Evolutionary conservation across 2,888 invertebrate species (phyloP).

Genomic region (Dasypogon diadema): DNA sequence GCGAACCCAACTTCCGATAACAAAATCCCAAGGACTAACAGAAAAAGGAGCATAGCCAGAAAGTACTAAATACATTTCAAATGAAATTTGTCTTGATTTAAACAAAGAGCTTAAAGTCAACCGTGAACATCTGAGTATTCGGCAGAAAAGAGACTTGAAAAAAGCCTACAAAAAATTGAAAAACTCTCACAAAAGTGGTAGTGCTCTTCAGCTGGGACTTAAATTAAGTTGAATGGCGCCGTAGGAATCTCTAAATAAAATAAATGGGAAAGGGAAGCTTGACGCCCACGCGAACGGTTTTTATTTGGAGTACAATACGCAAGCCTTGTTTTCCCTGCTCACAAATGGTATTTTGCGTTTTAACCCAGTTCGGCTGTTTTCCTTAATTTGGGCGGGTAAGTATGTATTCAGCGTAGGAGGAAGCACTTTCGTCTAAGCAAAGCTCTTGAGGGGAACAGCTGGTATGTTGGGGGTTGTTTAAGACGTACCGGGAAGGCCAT

Average conservation of each 20-base stretch:
- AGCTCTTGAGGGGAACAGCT: neutral
- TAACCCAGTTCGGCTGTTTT: slow-evolving; percentile 6
- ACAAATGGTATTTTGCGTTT: slow-evolving; percentile 20
- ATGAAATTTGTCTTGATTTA: too few species aligned
- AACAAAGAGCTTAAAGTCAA: too few species aligned
- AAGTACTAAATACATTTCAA: too few species aligned
- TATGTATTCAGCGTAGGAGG: slow-evolving; percentile 11
- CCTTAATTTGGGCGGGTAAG: neutral
- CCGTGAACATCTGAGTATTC: too few species aligned
- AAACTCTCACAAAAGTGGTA: too few species aligned
- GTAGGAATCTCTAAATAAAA: slow-evolving; percentile 9
- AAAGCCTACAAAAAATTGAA: too few species aligned
- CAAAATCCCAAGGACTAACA: too few species aligned
- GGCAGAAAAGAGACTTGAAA: too few species aligned
- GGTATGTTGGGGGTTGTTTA: neutral
- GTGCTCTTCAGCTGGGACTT: neutral
- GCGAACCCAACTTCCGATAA: too few species aligned
- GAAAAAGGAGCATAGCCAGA: too few species aligned
- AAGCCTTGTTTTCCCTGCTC: neutral
- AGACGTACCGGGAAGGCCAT: neutral
- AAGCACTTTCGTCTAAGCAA: neutral
- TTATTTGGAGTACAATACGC: slow-evolving; percentile 4
- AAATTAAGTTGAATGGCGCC: slow-evolving; percentile 43
- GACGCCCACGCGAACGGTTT: neutral
- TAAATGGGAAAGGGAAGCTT: neutral